Evolutionary conservation across 2,797 vertebrate species (phyloP), one percentile per base, ranked within the genome.

Genomic region (Philypnodon macrostomus): DNA sequence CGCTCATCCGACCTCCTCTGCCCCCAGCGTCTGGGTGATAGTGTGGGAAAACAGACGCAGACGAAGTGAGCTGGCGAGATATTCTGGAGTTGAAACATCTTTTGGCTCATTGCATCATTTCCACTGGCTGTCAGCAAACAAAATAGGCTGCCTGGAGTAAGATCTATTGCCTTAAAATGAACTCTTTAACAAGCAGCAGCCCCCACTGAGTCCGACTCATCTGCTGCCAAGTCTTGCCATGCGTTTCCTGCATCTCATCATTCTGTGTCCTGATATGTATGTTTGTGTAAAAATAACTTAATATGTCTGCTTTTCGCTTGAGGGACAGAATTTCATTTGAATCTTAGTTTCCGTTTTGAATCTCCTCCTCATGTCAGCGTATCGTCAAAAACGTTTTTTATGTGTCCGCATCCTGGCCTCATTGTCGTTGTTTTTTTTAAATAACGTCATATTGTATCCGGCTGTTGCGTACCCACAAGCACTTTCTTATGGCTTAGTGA

Each of bases 41-140:
- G 38, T 5, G 19, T 12, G 35, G 34, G 12, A 45, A 65, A 54
- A 63, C 17, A 24, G 40, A 54, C 23, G 26, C 21, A 64, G 35
- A 44, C 16, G 21, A 33, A 60, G 37, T n/a, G 61, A 27, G n/a
- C 15, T 26, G 58, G 19, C 27, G 39, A 37, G 13, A 53, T 12
- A 61, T 54, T 41, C 50, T 52, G 52, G 48, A 76, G 29, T 55
- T 44, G 53, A 53, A 73, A 75, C 51, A 58, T 76, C 52, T 60
- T 29, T 76, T 62, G 63, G 58, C 49, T 63, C 62, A 58, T 83
- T 77, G 67, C 64, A 79, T 80, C 51, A 80, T 59, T 72, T 73
- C 64, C 50, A 53, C 23, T 40, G 45, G 33, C 50, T 62, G 70
- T 66, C 76, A 73, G 42, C 34, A 4, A 40, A 62, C 48, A 48